A percentile compares a stretch with the other conserved stretches of the same genome.
phyloP scores from a whole-genome alignment of 2,113 vertebrate genomes.

The Brienomyrus brachyistius region DNA sequence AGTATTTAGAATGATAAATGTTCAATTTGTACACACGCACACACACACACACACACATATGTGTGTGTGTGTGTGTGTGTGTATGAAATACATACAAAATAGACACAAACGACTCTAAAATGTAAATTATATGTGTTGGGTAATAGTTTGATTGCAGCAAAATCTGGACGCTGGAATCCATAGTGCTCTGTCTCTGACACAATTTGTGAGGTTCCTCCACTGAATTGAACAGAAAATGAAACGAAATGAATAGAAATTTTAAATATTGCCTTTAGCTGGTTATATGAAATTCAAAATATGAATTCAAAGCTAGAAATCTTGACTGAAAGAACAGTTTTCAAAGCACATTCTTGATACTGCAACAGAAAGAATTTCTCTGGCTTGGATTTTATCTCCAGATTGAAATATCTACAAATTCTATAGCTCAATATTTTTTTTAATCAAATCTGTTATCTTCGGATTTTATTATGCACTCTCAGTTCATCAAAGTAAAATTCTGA shows the following conservation, averaged over 20 bases:
- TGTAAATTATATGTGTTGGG: neutral
- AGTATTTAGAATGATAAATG: slow-evolving; percentile 2
- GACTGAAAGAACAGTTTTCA: neutral
- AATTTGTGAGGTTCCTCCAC: neutral
- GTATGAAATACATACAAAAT: neutral
- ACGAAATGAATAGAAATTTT: neutral
- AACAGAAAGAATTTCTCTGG: neutral
- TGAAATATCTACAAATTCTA: neutral
- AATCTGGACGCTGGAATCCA: neutral
- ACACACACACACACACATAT: too few relatives aligned
- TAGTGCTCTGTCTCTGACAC: neutral
- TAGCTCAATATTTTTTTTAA: neutral
- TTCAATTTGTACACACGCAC: neutral
- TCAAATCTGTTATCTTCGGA: neutral
- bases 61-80: neutral
- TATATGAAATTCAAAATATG: slow-evolving; percentile 2
- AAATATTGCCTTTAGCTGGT: slow-evolving; percentile 4
- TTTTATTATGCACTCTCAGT: neutral
- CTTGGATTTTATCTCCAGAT: neutral
- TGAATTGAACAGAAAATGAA: slow-evolving; percentile 11
- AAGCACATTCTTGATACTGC: neutral
- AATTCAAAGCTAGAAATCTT: neutral
- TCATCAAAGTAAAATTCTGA: neutral
- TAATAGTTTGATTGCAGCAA: neutral
- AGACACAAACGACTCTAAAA: neutral